Evolutionary conservation across 2,113 vertebrate species (phyloP), one percentile per base, ranked within the genome.

Genomic region (Epinephelus cyanopodus): DNA sequence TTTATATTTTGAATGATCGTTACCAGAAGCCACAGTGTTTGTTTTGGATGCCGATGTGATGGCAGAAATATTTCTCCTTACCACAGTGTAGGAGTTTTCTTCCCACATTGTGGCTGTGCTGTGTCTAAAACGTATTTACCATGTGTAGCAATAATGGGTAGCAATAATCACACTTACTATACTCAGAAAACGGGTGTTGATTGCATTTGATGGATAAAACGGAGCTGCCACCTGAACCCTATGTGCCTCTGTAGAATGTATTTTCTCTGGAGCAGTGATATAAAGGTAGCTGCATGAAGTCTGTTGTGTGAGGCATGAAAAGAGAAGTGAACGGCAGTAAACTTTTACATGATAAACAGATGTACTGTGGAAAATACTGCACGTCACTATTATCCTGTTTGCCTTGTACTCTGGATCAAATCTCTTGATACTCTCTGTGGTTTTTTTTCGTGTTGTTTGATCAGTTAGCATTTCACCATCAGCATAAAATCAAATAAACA

Each of bases 371-470:
- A 48, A 52, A 79, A 60, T 52, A 47, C 6, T 69, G 37, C 39
- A 45, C 18, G 48, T 13, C 17, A 47, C 42, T 13, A 12, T 27
- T 66, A 13, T 53, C 5, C 4, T 61, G 42, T 81, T 10, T 81
- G 63, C 61, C 27, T 33, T 52, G 47, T 33, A 63, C 45, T 71
- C n/a, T 67, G 27, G 2, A 67, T 84, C 57, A 69, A 74, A 79
- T 39, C 33, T 61, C 45, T 52, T 64, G 2, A 42, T 70, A 7
- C 64, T 70, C 48, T 80, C n/a, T 75, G n/a, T 63, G 48, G 17
- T 39, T 74, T 45, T 74, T 45, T 68, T 50, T 23, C 12, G 1
- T 84, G n/a, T 57, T 75, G 25, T 69, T 79, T 67, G n/a, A 45
- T 33, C 61, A 19, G 29, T 48, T 10, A 25, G 15, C 37, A 9